Base-by-base conservation (phyloP, 2,113 vertebrate species). In the Malurus elegans region DNA sequence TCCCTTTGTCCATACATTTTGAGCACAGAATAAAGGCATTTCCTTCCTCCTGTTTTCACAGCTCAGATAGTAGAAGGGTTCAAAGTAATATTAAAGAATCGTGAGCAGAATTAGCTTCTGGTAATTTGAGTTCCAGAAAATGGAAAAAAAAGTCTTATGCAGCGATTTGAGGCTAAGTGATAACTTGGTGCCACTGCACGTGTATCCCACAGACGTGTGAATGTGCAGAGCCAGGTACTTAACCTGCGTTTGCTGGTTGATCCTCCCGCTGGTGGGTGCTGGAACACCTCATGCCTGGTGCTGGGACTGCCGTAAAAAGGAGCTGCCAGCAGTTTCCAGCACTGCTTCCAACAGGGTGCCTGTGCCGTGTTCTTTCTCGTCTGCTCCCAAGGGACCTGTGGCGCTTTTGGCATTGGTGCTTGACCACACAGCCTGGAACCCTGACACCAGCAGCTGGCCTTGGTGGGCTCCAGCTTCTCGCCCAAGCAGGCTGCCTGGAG, bases 21-120 rank as follows among this genome's bases (percentile, higher is more conserved):
- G 12, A 65, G 47, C 57, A 50, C 70, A 34, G 87, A 91, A 94
- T 94, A 85, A 91, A 95, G 62, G 71, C 89, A 87, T 95, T 93
- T 94, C 86, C 89, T 91, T 74, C 87, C 73, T 84, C 72, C 56
- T 65, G 54, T 80, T 95, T 94, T 85, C 71, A 87, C 45, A 87
- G 84, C 74, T 93, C 61, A 60, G 40, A 60, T 10, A 45, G 53
- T 18, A 56, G 80, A 81, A 92, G 57, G 24, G 83, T 86, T 96
- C 65, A 89, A 92, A 94, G 81, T 36, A 29, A 85, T 91, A 93
- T 82, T 88, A 57, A 85, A 75, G 88, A 81, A 51, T 75, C 8
- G 3, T 94, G 81, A 95, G 66, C 40, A 75, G 90, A 88, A 87
- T 88, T 31, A 56, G 42, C 57, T 53, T 78, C 78, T 70, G 58